Percentiles rank a stretch among this genome's conserved stretches.
Evolutionary conservation across 2,113 vertebrate genomes (phyloP).

Genomic region (Nothobranchius furzeri): DNA sequence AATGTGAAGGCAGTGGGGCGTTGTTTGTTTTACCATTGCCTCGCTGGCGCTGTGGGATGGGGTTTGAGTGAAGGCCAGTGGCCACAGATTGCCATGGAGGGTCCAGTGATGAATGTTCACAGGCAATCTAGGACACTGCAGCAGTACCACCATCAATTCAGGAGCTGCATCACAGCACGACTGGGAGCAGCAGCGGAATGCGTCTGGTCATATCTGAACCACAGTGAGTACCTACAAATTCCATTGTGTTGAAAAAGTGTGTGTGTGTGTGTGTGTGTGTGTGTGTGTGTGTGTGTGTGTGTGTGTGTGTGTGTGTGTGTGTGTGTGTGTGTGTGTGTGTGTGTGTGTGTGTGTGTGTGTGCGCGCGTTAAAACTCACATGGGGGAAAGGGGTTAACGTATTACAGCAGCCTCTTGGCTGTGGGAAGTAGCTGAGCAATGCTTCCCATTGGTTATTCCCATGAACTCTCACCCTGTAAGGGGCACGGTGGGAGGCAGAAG

Average conservation of each 20-base stretch:
- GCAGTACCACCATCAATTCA: constrained; percentile 86
- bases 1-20: constrained; percentile 56
- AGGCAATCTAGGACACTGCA: constrained; percentile 81
- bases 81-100: constrained; percentile 72
- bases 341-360: constrained; percentile 40
- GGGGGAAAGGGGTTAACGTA: constrained; percentile 84
- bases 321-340: constrained; percentile 24
- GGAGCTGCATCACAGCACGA: constrained; percentile 54
- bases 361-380: constrained; percentile 34
- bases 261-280: constrained; percentile 33
- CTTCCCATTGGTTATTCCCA: constrained; percentile 95
- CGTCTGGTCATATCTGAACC: constrained; percentile 29
- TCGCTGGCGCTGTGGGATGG: constrained; percentile 67
- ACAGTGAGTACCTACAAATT: constrained; percentile 61
- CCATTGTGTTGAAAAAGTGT: constrained; percentile 62
- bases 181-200: constrained; percentile 50
- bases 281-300: too few species aligned
- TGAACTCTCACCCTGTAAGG: constrained; percentile 86
- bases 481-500: constrained; percentile 82
- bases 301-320: constrained; percentile 14
- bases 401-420: constrained; percentile 93
- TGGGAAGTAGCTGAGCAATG: constrained; percentile 93
- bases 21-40: constrained; percentile 81
- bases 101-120: constrained; percentile 81
- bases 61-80: constrained; percentile 75